Conservation (phyloP, 1,140 invertebrate species). For the Heterodera carotae region DNA sequence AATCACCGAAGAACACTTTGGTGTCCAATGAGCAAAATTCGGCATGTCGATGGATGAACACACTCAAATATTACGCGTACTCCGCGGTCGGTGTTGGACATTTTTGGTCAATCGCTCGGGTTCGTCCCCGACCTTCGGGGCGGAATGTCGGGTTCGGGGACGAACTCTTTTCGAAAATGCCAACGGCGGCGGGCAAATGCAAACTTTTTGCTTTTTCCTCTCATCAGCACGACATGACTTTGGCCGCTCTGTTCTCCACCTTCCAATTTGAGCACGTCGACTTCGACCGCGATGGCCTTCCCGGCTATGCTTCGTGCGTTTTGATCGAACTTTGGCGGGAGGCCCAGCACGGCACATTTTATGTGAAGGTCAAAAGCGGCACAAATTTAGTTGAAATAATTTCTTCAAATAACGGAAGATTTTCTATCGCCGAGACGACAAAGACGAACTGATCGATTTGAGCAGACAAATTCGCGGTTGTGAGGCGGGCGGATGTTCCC, state of each 20-base stretch:
- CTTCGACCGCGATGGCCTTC: constrained; percentile 32
- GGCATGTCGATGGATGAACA: constrained; percentile 24
- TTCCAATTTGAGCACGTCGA: constrained; percentile 28
- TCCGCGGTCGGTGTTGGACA: constrained; percentile 27
- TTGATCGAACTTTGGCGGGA: constrained; percentile 36
- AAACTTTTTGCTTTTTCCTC: neutral
- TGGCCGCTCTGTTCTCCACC: constrained; percentile 30
- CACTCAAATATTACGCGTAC: constrained; percentile 30
- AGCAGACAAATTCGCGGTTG: constrained; percentile 24
- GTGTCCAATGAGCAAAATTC: neutral
- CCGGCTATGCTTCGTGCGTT: constrained; percentile 26
- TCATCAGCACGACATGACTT: constrained; percentile 35
- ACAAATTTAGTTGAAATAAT: neutral
- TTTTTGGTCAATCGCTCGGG: no score
- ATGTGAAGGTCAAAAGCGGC: constrained; percentile 22
- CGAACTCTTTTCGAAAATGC: no score
- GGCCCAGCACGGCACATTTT: neutral
- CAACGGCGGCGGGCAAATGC: no score
- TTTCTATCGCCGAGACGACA: constrained; percentile 29
- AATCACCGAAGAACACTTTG: neutral
- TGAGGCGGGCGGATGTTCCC: neutral
- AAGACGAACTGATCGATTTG: constrained; percentile 24
- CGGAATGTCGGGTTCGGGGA: no score
- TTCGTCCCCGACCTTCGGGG: no score
- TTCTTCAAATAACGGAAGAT: neutral